Evolutionary conservation across 1,140 invertebrate genomes (phyloP).

Genomic region (Drosophila pachea): DNA sequence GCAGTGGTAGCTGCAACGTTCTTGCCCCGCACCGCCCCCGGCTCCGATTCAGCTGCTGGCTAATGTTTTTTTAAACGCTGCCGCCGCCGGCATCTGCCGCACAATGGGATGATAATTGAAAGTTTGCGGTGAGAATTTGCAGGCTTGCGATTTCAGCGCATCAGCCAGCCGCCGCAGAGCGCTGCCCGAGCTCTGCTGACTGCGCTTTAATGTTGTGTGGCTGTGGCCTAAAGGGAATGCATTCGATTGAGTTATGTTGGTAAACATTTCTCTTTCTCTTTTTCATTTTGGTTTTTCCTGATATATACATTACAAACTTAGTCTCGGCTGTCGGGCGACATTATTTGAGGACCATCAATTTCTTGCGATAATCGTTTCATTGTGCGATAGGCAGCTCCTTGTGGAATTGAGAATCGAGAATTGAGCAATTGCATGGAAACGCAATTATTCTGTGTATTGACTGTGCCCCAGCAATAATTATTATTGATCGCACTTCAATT

Average conservation of each 20-base stretch:
- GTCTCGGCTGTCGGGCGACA: slow-evolving; percentile 26
- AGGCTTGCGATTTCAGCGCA: neutral
- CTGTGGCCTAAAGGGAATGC: neutral
- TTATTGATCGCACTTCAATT: slow-evolving; percentile 76
- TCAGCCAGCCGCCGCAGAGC: neutral
- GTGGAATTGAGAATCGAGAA: slow-evolving; percentile 74
- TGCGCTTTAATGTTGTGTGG: too few relatives aligned
- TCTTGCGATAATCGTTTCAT: slow-evolving; percentile 40
- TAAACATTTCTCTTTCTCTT: slow-evolving; percentile 7
- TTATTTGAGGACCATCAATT: slow-evolving; percentile 47
- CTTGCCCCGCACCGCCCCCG: slow-evolving; percentile 11
- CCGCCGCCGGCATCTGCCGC: slow-evolving; percentile 21
- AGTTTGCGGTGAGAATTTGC: slow-evolving; percentile 16
- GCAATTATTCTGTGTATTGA: slow-evolving; percentile 74
- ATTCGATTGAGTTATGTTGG: slow-evolving; percentile 16
- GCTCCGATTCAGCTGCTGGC: too few relatives aligned
- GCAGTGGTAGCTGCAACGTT: slow-evolving; percentile 18
- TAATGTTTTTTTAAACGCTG: slow-evolving; percentile 74
- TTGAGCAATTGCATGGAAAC: slow-evolving; percentile 76
- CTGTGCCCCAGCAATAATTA: slow-evolving; percentile 68
- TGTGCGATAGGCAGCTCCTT: slow-evolving; percentile 58
- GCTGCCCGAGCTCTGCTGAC: neutral
- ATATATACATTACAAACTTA: neutral
- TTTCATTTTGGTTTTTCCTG: too few relatives aligned
- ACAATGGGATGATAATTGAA: slow-evolving; percentile 35